Evolutionary conservation across 2,888 invertebrate species (phyloP).

Genomic region (Drosophila vallismaia): DNA sequence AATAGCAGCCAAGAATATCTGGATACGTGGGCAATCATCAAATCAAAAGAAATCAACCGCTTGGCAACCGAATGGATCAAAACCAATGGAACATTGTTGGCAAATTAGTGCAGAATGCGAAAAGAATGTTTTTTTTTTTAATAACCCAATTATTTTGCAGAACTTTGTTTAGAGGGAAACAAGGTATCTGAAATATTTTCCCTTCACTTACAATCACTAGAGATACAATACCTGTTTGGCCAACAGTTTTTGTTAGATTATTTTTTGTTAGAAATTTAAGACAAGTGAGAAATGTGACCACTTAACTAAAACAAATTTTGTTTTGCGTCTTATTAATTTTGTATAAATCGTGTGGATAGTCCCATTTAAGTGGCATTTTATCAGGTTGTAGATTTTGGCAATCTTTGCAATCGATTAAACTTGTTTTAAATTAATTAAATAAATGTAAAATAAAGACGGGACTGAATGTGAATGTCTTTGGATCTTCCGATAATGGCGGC

Average conservation of each 20-base stretch:
- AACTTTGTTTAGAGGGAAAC: not conserved
- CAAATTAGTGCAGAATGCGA: not conserved
- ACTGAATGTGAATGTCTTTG: not conserved
- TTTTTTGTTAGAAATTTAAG: constrained; percentile 2
- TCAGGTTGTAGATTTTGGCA: not conserved
- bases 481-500: constrained; percentile 21
- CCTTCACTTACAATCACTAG: constrained; percentile 7
- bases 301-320: constrained; percentile 1
- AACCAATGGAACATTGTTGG: not conserved
- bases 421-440: not conserved
- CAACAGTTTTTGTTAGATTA: not conserved
- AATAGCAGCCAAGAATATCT: constrained; percentile 13
- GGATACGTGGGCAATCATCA: constrained; percentile 18
- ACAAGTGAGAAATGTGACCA: constrained; percentile 2
- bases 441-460: constrained; percentile 1
- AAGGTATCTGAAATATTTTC: not conserved
- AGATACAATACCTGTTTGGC: not conserved
- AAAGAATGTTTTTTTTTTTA: constrained; percentile 17
- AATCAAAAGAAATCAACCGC: not conserved
- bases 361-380: constrained; percentile 4
- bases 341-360: not conserved
- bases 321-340: constrained; percentile 3
- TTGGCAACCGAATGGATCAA: constrained; percentile 11
- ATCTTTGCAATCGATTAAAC: constrained; percentile 4
- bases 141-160: not conserved